phyloP scores from a whole-genome alignment of 2,113 vertebrate species.

The Hoplias malabaricus region DNA sequence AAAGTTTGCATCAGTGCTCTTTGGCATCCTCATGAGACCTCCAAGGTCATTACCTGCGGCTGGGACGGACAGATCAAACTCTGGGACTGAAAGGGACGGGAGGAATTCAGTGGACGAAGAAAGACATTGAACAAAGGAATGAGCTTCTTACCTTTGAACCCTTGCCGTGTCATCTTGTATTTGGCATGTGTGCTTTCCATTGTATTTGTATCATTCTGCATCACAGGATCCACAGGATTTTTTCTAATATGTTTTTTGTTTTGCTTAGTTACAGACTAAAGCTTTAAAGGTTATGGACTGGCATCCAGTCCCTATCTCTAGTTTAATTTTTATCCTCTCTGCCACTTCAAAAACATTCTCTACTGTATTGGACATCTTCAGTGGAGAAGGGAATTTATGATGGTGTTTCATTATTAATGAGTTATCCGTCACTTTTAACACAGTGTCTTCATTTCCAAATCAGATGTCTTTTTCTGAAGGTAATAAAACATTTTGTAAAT shows the following conservation, averaged over 20 bases:
- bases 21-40: slow-evolving; percentile 98
- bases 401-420: not conserved
- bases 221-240: too few relatives aligned
- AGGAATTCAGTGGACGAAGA: not conserved
- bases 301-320: slow-evolving; percentile 72
- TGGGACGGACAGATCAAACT: slow-evolving; percentile 98
- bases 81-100: slow-evolving; percentile 81
- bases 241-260: too few relatives aligned
- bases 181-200: not conserved
- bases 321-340: slow-evolving; percentile 53
- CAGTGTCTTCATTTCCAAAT: slow-evolving; percentile 18
- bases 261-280: too few relatives aligned
- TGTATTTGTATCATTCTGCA: not conserved
- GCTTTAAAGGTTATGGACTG: slow-evolving; percentile 58
- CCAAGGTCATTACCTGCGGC: slow-evolving; percentile 96
- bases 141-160: slow-evolving; percentile 37
- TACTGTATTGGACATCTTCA: not conserved
- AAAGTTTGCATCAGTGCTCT: slow-evolving; percentile 97
- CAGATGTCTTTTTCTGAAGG: slow-evolving; percentile 24
- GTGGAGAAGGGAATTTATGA: not conserved
- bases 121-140: not conserved
- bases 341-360: not conserved
- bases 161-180: not conserved
- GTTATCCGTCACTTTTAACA: not conserved
- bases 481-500: slow-evolving; percentile 67